Percentiles rank a stretch among this genome's conserved stretches.
These are phyloP conservation scores for Eurosta solidaginis DNA, from an alignment of 1,140 invertebrate genomes.

Conservation along the genomic window DNA sequence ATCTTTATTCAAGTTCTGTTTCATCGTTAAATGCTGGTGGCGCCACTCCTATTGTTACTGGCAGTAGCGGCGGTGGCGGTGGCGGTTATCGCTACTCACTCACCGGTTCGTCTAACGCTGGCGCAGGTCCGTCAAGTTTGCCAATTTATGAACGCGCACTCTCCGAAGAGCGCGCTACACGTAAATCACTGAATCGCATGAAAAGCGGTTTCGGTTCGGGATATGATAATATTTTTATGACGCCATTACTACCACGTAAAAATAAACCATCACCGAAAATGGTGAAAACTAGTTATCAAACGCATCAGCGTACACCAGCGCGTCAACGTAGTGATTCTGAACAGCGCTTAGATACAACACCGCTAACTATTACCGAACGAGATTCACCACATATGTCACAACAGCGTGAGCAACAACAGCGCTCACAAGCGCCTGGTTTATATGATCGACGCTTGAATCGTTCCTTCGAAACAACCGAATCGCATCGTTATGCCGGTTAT, in stretches of 20 bases:
- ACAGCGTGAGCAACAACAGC: not conserved
- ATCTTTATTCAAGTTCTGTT: constrained; percentile 57
- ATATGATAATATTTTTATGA: constrained; percentile 57
- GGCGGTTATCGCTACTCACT: constrained; percentile 48
- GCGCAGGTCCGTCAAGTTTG: constrained; percentile 2
- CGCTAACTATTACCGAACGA: not conserved
- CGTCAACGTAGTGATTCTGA: constrained; percentile 31
- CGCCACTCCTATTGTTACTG: not conserved
- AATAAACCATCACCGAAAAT: constrained; percentile 50
- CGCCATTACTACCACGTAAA: constrained; percentile 54
- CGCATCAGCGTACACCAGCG: constrained; percentile 35
- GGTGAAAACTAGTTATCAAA: constrained; percentile 35
- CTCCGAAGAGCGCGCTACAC: constrained; percentile 53
- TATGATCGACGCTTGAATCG: constrained; percentile 57
- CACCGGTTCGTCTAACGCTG: constrained; percentile 11
- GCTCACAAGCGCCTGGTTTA: constrained; percentile 42
- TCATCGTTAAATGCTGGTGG: constrained; percentile 50
- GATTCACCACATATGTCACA: not conserved
- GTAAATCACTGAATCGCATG: constrained; percentile 52
- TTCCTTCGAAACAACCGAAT: constrained; percentile 56
- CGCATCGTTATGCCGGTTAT: constrained; percentile 53
- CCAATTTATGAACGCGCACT: constrained; percentile 48
- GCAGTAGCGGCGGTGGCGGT: not conserved
- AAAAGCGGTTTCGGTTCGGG: constrained; percentile 57
- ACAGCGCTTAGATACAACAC: not conserved